A percentile compares a stretch with the other conserved stretches of the same genome.
Conservation (phyloP, 2,888 invertebrate genomes). For the Caenorhabditis afra region DNA sequence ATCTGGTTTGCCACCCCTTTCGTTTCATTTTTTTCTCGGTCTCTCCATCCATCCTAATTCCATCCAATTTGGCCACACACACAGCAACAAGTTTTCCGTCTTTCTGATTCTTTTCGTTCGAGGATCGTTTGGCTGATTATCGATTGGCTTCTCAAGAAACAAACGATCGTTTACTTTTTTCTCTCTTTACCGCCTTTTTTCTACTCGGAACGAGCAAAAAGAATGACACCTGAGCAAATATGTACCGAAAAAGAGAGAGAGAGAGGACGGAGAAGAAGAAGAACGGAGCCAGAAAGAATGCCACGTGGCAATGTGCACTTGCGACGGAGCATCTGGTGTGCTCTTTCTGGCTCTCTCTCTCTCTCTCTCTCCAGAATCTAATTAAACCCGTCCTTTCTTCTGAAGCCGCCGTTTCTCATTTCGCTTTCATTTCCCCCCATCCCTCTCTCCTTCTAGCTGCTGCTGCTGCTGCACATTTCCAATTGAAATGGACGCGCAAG, state of each 20-base stretch:
- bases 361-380: slow-evolving; percentile 21
- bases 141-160: background rate
- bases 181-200: too few species aligned
- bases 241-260: slow-evolving; percentile 8
- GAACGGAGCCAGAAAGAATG: too few species aligned
- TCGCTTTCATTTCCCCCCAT: slow-evolving; percentile 1
- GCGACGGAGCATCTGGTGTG: background rate
- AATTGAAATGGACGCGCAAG: slow-evolving; percentile 21
- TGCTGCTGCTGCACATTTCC: too few species aligned
- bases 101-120: background rate
- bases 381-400: slow-evolving; percentile 24
- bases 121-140: slow-evolving; percentile 1
- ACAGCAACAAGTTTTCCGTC: slow-evolving; percentile 29
- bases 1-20: background rate
- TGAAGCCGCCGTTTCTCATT: background rate
- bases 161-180: too few species aligned
- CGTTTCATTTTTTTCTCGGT: background rate
- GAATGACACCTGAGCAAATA: slow-evolving; percentile 24
- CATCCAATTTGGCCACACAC: slow-evolving; percentile 17
- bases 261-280: too few species aligned
- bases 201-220: background rate
- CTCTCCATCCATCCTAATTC: slow-evolving; percentile 4
- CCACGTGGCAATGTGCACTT: background rate
- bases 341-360: background rate
- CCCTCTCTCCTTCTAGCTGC: too few species aligned